phyloP scores from a whole-genome alignment of 1,140 invertebrate species.

The Hydropsyche tenuis region DNA sequence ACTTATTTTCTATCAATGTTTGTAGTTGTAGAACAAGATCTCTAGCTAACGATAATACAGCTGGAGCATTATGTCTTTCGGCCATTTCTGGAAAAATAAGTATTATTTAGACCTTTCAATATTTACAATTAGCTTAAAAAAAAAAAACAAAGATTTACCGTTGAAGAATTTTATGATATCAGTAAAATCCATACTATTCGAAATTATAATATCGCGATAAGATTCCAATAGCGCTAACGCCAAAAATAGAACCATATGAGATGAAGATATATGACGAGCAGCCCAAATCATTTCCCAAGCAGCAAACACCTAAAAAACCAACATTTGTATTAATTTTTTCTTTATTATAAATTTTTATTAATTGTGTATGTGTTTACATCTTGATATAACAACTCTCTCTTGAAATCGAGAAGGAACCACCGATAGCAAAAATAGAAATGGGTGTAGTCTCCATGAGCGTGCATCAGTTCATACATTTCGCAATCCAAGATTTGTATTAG shows the following conservation, averaged over 20 bases:
- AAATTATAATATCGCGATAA: conserved; percentile 92
- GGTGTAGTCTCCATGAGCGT: conserved; percentile 93
- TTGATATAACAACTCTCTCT: conserved; percentile 86
- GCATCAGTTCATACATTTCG: conserved; percentile 93
- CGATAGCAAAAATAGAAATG: conserved; percentile 98
- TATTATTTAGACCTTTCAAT: conserved; percentile 4
- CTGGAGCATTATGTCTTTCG: conserved; percentile 85
- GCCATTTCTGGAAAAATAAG: conserved; percentile 85
- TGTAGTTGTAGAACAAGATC: conserved; percentile 87
- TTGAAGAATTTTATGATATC: conserved; percentile 99
- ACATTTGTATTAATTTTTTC: not conserved
- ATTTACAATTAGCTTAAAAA: not conserved
- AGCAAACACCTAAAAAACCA: conserved; percentile 77
- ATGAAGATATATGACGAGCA: conserved; percentile 83
- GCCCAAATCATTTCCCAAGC: conserved; percentile 97
- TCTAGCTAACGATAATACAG: conserved; percentile 80
- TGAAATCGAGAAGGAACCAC: conserved; percentile 82
- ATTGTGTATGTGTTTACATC: conserved; percentile 73
- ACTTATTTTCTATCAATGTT: conserved; percentile 89
- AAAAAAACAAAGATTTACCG: conserved; percentile 66
- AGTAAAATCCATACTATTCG: conserved; percentile 96
- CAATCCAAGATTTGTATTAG: conserved; percentile 88
- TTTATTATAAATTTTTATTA: not conserved
- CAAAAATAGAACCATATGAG: conserved; percentile 92
- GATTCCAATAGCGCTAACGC: conserved; percentile 90